Evolutionary conservation across 2,888 invertebrate species (phyloP), one percentile per base, ranked within the genome.

Genomic region (Drosophila fungiperda): DNA sequence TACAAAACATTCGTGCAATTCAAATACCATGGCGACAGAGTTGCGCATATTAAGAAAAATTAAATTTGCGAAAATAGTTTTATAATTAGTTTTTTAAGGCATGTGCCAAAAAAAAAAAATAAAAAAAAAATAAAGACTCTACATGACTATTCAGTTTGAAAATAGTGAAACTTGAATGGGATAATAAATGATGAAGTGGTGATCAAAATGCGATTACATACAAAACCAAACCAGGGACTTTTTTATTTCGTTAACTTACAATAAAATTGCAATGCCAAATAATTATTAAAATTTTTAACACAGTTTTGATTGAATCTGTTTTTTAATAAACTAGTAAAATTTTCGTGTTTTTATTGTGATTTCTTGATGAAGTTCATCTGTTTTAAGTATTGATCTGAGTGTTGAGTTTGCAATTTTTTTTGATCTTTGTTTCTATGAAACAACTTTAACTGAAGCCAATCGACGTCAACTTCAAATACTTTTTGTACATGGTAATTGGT

Each of bases 41-140:
- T 49, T 66, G 59, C 59, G 53, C 74, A 69, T 63, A 59, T 77
- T 79, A 77, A 53, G 53, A 55, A 75, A 76, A 78, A 76, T 80
- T 70, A 70, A 71, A 48, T 78, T 78, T 29, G 70, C 76, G 17
- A 79, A 77, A 77, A 73, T 68, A 26, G 32, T 68, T 77, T 71
- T 71, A 20, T 49, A 58, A 72, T 62, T 60, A 32, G 23, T 23
- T 23, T 55, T 23, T 49, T 36, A 45, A 17, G 35, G 42, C 49
- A 59, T 74, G 73, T 53, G 60, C 20, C 68, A 32, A 61, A 61
- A 32, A 29, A 64, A 33, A 26, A 4, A 4, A 29, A 29, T 29
- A 32, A 61, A 61, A 32, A 29, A 48, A 38, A 64, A 52, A 17
- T 15, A 42, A 49, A 63, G 40, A 48, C 45, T 36, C 53, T 57